Evolutionary conservation across 2,888 invertebrate genomes (phyloP).

Genomic region (Punctoribates punctum): DNA sequence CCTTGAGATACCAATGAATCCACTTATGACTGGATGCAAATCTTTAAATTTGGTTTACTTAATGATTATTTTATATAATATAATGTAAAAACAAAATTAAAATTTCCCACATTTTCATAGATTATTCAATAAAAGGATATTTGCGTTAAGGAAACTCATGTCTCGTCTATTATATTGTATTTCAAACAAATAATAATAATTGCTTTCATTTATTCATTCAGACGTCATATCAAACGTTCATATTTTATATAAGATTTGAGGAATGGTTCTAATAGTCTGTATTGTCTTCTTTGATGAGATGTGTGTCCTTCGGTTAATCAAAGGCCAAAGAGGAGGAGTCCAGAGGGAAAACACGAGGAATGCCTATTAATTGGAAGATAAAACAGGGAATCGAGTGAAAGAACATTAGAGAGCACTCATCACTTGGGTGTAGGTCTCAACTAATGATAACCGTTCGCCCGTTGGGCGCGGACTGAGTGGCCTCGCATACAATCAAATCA

Average conservation of each 20-base stretch:
- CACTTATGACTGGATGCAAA: neutral
- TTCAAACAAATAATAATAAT: neutral
- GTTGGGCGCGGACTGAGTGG: conserved; percentile 16
- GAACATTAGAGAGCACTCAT: neutral
- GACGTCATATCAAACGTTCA: neutral
- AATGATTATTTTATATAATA: no score
- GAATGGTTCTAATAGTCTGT: neutral
- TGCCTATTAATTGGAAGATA: neutral
- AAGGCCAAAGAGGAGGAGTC: conserved; percentile 33
- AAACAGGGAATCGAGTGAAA: neutral
- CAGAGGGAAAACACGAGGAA: neutral
- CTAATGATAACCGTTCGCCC: neutral
- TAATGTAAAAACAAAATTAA: no score
- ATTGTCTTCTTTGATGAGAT: conserved; percentile 29
- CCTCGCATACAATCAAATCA: neutral
- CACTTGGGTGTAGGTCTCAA: conserved; percentile 16
- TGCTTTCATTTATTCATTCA: conserved; percentile 10
- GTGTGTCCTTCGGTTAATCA: conserved; percentile 19
- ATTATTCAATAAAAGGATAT: neutral
- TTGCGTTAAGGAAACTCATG: neutral
- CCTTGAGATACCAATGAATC: neutral
- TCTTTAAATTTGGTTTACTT: neutral
- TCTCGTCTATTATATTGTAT: neutral
- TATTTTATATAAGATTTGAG: neutral
- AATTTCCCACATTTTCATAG: no score